Conservation (phyloP, 2,888 invertebrate genomes). For the Anoncus sp. region DNA sequence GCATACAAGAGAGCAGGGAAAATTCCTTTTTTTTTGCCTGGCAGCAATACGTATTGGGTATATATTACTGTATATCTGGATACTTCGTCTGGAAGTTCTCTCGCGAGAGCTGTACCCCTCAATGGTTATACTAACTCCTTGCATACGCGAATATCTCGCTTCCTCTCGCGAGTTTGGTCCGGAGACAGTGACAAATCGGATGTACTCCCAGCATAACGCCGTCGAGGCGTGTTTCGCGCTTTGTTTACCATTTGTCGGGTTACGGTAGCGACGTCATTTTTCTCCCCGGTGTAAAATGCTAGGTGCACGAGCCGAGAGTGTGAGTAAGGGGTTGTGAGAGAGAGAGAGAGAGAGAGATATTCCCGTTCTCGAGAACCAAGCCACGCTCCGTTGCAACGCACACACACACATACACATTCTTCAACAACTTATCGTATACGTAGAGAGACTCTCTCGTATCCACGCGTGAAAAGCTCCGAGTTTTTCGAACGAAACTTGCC, state of each 20-base stretch:
- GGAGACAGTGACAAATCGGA: slow-evolving; percentile 69
- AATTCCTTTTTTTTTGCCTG: slow-evolving; percentile 36
- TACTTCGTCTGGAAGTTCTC: slow-evolving; percentile 50
- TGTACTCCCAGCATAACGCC: slow-evolving; percentile 67
- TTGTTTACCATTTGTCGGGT: slow-evolving; percentile 79
- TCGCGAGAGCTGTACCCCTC: slow-evolving; percentile 37
- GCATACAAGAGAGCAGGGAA: slow-evolving; percentile 20
- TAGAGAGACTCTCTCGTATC: slow-evolving; percentile 34
- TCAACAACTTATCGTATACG: slow-evolving; percentile 54
- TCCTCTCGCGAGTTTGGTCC: slow-evolving; percentile 30
- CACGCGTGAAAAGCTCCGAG: slow-evolving; percentile 49
- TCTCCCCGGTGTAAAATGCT: slow-evolving; percentile 62
- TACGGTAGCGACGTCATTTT: slow-evolving; percentile 74
- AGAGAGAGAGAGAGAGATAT: slow-evolving; percentile 5
- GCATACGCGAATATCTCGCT: slow-evolving; percentile 46
- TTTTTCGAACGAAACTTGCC: slow-evolving; percentile 4
- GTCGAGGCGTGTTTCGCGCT: slow-evolving; percentile 77
- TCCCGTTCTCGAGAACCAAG: slow-evolving; percentile 51
- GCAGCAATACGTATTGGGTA: slow-evolving; percentile 25
- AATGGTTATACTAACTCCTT: slow-evolving; percentile 11
- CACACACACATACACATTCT: too few relatives aligned
- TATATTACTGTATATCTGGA: slow-evolving; percentile 31
- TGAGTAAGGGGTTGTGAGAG: slow-evolving; percentile 18
- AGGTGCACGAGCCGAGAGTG: background rate
- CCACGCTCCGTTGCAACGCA: slow-evolving; percentile 39